Conservation (phyloP, 2,888 invertebrate genomes). For the Melieria picta region DNA sequence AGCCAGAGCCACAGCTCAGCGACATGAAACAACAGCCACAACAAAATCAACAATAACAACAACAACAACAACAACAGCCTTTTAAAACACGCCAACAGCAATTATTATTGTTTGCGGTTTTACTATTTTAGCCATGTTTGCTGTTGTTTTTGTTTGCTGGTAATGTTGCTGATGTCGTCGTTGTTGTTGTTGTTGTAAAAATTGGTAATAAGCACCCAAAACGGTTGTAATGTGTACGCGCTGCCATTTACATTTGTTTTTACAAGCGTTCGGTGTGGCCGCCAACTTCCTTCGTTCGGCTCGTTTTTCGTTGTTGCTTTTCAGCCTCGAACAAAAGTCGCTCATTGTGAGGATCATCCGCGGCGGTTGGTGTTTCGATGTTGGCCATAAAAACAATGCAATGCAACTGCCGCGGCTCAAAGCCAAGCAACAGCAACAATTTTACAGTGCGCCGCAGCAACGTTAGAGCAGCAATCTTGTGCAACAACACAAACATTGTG, state of each 20-base stretch:
- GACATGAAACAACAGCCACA: no score
- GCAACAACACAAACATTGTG: no score
- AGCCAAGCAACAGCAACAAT: constrained; percentile 11
- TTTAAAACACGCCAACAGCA: no score
- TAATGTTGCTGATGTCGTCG: not conserved
- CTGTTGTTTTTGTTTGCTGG: not conserved
- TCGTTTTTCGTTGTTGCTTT: not conserved
- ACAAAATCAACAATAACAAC: no score
- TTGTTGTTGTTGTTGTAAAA: not conserved
- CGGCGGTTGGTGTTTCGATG: not conserved
- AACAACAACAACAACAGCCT: no score
- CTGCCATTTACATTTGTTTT: constrained; percentile 16
- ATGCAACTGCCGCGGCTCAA: not conserved
- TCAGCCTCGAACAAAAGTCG: constrained; percentile 24
- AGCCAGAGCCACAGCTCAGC: no score
- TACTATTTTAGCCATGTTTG: not conserved
- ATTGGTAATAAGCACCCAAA: constrained; percentile 9
- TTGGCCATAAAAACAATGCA: not conserved
- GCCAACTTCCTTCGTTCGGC: constrained; percentile 7
- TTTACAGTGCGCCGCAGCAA: constrained; percentile 18
- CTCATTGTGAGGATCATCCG: constrained; percentile 15
- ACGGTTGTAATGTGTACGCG: constrained; percentile 21
- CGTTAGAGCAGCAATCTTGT: not conserved
- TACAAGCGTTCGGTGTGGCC: constrained; percentile 15
- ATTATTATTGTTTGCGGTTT: no score